Conservation (phyloP, 2,888 invertebrate species). For the Eubasilissa splendida region DNA sequence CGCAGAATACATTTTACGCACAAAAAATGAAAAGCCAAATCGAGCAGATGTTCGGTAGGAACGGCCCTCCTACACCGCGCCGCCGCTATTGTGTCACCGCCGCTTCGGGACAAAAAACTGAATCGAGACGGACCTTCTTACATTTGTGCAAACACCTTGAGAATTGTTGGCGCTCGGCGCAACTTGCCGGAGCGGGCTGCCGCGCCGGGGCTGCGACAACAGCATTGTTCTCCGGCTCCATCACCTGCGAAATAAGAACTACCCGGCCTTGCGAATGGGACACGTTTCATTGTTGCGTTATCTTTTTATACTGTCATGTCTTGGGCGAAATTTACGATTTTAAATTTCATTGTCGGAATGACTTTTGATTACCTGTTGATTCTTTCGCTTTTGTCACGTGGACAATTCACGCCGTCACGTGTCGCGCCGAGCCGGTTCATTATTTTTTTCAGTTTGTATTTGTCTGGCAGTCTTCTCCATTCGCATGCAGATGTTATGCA, state of each 20-base stretch:
- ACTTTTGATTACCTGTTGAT: slow-evolving; percentile 56
- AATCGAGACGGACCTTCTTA: slow-evolving; percentile 52
- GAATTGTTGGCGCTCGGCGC: slow-evolving; percentile 42
- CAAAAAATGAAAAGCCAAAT: slow-evolving; percentile 49
- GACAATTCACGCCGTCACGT: slow-evolving; percentile 46
- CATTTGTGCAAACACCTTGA: slow-evolving; percentile 57
- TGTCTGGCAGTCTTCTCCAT: slow-evolving; percentile 21
- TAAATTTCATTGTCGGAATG: slow-evolving; percentile 49
- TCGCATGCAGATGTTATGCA: background rate
- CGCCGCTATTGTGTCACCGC: slow-evolving; percentile 43
- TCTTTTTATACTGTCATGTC: slow-evolving; percentile 46
- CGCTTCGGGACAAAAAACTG: slow-evolving; percentile 51
- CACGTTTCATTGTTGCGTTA: slow-evolving; percentile 48
- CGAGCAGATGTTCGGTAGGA: slow-evolving; percentile 56
- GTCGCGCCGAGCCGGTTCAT: slow-evolving; percentile 42
- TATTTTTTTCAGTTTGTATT: slow-evolving; percentile 43
- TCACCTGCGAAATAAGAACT: slow-evolving; percentile 57
- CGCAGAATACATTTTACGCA: slow-evolving; percentile 52
- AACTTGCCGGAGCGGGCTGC: slow-evolving; percentile 1
- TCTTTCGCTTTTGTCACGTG: slow-evolving; percentile 37
- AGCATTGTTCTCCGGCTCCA: slow-evolving; percentile 46
- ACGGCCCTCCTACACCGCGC: slow-evolving; percentile 54
- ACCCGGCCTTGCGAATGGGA: slow-evolving; percentile 55
- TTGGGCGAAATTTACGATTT: slow-evolving; percentile 50
- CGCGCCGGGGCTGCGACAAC: slow-evolving; percentile 20